Percentiles rank a stretch among this genome's conserved stretches.
phyloP scores from a whole-genome alignment of 2,113 vertebrate species.

The Pomatostomus ruficeps region DNA sequence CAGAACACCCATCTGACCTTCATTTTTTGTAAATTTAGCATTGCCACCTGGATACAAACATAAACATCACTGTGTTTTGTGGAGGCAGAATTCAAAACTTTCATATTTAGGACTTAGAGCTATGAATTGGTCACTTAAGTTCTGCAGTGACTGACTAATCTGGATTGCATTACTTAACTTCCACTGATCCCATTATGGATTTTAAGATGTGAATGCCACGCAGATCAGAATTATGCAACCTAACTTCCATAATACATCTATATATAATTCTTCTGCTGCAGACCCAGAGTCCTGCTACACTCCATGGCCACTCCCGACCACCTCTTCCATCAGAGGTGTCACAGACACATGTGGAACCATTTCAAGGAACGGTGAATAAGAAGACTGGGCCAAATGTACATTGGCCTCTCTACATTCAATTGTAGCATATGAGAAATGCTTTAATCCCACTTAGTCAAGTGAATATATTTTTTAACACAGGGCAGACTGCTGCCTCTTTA shows the following conservation, averaged over 20 bases:
- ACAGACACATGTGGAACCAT: rapidly evolving
- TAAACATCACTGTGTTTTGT: background rate
- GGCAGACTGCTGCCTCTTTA: background rate
- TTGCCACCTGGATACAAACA: background rate
- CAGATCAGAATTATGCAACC: background rate
- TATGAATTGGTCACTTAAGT: background rate
- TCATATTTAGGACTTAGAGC: background rate
- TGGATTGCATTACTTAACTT: constrained; percentile 21
- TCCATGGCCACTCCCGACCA: background rate
- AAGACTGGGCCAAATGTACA: background rate
- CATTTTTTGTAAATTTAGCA: background rate
- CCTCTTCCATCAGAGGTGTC: background rate
- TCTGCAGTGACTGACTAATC: background rate
- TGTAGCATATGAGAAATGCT: background rate
- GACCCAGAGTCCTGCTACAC: background rate
- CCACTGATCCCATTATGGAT: constrained; percentile 30
- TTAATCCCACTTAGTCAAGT: background rate
- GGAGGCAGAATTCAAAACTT: background rate
- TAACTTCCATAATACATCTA: background rate
- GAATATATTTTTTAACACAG: background rate
- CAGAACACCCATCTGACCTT: background rate
- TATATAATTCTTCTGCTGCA: background rate
- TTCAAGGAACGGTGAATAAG: background rate
- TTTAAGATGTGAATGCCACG: background rate
- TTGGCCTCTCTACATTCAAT: background rate